Percentiles rank a stretch among this genome's conserved stretches.
These are phyloP conservation scores for Seriola dumerili DNA, from an alignment of 2,113 vertebrate genomes.

Conservation along the genomic window DNA sequence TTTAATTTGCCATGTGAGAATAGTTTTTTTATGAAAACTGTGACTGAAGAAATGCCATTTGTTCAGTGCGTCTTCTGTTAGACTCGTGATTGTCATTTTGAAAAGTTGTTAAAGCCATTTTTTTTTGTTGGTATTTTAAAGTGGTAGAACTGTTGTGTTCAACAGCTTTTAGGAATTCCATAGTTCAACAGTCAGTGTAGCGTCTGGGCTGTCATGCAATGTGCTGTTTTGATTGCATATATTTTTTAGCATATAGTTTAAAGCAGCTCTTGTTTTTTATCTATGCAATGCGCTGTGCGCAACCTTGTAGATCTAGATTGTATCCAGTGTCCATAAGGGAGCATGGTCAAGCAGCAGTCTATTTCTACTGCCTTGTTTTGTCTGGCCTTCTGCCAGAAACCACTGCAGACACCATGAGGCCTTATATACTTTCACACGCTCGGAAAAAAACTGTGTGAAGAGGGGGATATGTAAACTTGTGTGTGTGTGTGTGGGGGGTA, in stretches of 20 bases:
- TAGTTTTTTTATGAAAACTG: constrained; percentile 10
- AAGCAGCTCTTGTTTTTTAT: constrained; percentile 42
- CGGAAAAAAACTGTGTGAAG: not conserved
- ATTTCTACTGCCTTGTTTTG: constrained; percentile 61
- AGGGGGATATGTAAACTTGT: constrained; percentile 2
- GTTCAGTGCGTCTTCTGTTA: not conserved
- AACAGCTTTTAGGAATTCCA: not conserved
- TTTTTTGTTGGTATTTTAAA: not conserved
- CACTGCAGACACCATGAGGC: constrained; percentile 57
- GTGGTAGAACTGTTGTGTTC: not conserved
- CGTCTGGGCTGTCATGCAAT: not conserved
- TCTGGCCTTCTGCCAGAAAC: constrained; percentile 61
- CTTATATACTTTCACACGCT: constrained; percentile 62
- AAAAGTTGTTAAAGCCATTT: constrained; percentile 5
- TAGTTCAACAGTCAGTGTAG: not conserved
- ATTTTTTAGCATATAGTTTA: not conserved
- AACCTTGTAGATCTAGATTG: constrained; percentile 26
- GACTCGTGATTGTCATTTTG: not conserved
- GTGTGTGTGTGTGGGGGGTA: constrained; percentile 37
- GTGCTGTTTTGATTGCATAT: not conserved
- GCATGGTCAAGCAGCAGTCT: constrained; percentile 47
- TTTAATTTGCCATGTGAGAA: constrained; percentile 34
- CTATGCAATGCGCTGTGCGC: not conserved
- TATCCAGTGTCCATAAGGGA: constrained; percentile 59
- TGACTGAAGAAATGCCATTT: constrained; percentile 14